Base-by-base conservation (phyloP, 2,113 vertebrate species). In the Corapipo altera region DNA sequence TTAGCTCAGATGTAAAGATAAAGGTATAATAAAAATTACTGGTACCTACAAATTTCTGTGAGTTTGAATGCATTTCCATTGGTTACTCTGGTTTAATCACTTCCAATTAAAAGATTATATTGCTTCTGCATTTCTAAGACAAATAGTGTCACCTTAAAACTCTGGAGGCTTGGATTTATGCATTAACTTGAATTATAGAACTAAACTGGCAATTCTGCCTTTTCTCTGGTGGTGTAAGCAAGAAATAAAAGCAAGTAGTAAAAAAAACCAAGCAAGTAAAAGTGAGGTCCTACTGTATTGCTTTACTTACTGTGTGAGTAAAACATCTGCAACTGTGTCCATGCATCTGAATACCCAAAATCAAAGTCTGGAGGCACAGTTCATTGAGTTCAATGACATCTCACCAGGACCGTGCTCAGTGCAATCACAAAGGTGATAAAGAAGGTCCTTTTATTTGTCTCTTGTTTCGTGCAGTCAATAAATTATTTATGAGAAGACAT, bases 401-500 rank as follows among this genome's bases (percentile, higher is more conserved):
- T 81, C 81, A 95, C 33, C 52, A 74, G 48, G 65, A 52, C 39
- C 18, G 2, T 37, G 65, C 55, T 87, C 61, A 49, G 22, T 65
- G 43, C 39, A 73, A 48, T 77, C 94, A 70, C 51, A 71, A 35
- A n/a, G 48, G 23, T 18, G 37, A 75, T 89, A 35, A 71, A 90
- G 66, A 84, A 33, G 23, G 28, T 19, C 18, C 9, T 89, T 85
- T 62, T 75, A 82, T 82, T 91, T 94, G 33, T 80, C 35, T 81
- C 54, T 78, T 81, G 12, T 65, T 89, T 62, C 22, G 24, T 54
- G 28, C 33, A 65, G 26, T 49, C 81, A 82, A 20, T 85, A 73
- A 92, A 95, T 92, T 91, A 85, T 93, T 89, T 89, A 91, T 85
- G 41, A 51, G 51, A 85, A 70, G 21, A 59, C 13, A 28, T 49